Base-by-base conservation (phyloP, 2,888 invertebrate species). In the Neoaliturus tenellus region DNA sequence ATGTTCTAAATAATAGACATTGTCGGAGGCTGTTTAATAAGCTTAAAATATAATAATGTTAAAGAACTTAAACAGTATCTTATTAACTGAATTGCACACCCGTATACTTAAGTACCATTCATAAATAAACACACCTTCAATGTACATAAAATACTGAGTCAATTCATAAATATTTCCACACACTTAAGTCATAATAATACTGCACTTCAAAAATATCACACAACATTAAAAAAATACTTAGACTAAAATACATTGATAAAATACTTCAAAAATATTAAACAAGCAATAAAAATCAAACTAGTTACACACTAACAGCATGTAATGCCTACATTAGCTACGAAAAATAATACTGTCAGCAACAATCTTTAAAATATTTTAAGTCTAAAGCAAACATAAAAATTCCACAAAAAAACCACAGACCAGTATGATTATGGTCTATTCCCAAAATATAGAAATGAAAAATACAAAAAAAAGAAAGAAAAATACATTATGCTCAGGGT, bases 111-210 rank as follows among this genome's bases (percentile, higher is more conserved):
- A 78, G 44, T 41, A 75, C 55, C 23, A n/a, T n/a, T n/a, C n/a
- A n/a, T n/a, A n/a, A n/a, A n/a, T n/a, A 20, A 78, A 20, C 23
- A 75, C 55, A 48, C 33, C 10, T 20, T n/a, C 25, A 20, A 31
- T 75, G n/a, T n/a, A 44, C 28, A 5, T 75, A 39, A 20, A 28
- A 25, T 10, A 25, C 35, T 25, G 5, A 20, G 23, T 14, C 14
- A 75, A 23, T 41, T 23, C 44, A 78, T 71, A 39, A 78, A 39
- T 78, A 78, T 78, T 78, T 55, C 20, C 51, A 62, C 28, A 62
- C 31, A 62, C 62, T 28, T 55, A 44, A n/a, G 39, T 25, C 2
- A 20, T 17, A 48, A 39, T 39, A 51, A 41, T 75, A 80, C 20
- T 58, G 58, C 20, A 80, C 51, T 25, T 20, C 17, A 31, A 51